phyloP scores from a whole-genome alignment of 2,797 vertebrate genomes.

The Sitta carolinensis region DNA sequence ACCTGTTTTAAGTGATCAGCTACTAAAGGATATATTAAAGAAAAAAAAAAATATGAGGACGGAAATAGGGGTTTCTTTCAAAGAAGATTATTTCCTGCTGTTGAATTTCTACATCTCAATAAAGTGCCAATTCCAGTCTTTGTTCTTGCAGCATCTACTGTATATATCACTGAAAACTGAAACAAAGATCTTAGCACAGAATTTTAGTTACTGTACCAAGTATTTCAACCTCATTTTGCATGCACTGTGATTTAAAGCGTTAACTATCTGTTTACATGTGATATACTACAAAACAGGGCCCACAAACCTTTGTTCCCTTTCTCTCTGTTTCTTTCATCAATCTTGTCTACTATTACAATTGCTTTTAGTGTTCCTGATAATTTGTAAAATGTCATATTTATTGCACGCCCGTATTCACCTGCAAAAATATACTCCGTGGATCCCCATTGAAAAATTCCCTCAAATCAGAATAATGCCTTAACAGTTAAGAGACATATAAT shows the following conservation, averaged over 20 bases:
- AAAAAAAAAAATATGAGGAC: background rate
- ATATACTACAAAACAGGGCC: background rate
- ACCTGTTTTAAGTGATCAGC: slow-evolving; percentile 70
- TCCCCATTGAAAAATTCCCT: background rate
- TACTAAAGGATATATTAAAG: slow-evolving; percentile 48
- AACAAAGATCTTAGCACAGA: slow-evolving; percentile 17
- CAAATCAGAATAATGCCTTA: background rate
- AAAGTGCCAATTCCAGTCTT: slow-evolving; percentile 51
- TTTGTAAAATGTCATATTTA: background rate
- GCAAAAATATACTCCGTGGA: background rate
- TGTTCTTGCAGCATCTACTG: slow-evolving; percentile 37
- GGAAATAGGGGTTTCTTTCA: slow-evolving; percentile 57
- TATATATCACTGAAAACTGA: background rate
- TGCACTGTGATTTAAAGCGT: background rate
- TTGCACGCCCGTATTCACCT: background rate
- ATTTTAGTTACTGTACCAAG: slow-evolving; percentile 23
- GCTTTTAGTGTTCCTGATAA: background rate
- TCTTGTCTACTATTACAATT: background rate
- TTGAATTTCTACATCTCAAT: slow-evolving; percentile 57
- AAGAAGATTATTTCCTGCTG: slow-evolving; percentile 69
- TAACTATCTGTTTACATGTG: background rate
- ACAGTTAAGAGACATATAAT: background rate
- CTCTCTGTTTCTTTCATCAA: background rate
- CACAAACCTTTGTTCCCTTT: background rate
- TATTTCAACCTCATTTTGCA: slow-evolving; percentile 40